These are phyloP conservation scores for Sweltsa coloradensis DNA, from an alignment of 1,140 invertebrate genomes.

Conservation along the genomic window DNA sequence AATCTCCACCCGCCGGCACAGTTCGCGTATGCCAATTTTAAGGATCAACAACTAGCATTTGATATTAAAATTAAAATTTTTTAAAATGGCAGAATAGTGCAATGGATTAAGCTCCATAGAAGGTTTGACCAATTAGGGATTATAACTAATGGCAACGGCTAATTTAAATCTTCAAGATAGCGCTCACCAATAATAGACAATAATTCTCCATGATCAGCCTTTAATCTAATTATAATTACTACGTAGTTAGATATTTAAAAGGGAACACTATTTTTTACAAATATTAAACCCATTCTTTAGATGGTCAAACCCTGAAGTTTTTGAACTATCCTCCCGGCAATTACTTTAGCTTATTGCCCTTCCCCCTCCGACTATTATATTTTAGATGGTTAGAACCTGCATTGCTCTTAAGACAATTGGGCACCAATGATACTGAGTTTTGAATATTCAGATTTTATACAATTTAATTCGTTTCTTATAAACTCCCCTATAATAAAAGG, in stretches of 20 bases:
- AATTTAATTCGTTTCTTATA: slow-evolving; percentile 47
- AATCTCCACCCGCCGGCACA: slow-evolving; percentile 37
- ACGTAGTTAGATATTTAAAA: neutral
- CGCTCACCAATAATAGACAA: slow-evolving; percentile 42
- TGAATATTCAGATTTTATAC: slow-evolving; percentile 48
- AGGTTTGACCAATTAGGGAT: slow-evolving; percentile 36
- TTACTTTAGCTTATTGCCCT: slow-evolving; percentile 48
- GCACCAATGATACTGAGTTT: slow-evolving; percentile 57
- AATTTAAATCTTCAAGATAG: slow-evolving; percentile 40
- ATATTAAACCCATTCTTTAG: slow-evolving; percentile 29
- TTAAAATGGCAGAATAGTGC: slow-evolving; percentile 41
- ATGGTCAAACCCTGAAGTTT: too few relatives aligned
- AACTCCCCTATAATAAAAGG: slow-evolving; percentile 35
- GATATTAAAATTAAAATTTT: slow-evolving; percentile 36
- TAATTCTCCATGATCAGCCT: slow-evolving; percentile 39
- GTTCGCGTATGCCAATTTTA: too few relatives aligned
- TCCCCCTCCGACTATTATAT: slow-evolving; percentile 44
- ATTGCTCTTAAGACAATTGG: slow-evolving; percentile 46
- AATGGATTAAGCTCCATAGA: slow-evolving; percentile 42
- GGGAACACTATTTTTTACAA: neutral
- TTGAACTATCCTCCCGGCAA: too few relatives aligned
- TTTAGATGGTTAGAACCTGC: slow-evolving; percentile 37
- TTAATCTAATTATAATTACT: slow-evolving; percentile 33
- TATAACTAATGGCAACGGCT: slow-evolving; percentile 34
- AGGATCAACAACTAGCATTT: slow-evolving; percentile 39